Evolutionary conservation across 2,797 vertebrate species (phyloP).

Genomic region (Leuciscus waleckii): DNA sequence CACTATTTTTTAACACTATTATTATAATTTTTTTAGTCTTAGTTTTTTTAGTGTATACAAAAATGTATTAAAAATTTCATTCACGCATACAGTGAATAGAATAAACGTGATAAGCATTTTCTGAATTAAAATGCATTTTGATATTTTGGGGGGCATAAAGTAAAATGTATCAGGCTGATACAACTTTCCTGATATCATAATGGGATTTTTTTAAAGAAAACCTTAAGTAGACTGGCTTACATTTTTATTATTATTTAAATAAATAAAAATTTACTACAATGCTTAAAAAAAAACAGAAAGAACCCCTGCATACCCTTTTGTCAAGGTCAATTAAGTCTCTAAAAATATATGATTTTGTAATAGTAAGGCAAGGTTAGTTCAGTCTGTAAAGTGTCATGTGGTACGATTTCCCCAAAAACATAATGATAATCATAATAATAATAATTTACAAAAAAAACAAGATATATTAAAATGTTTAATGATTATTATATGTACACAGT

Average conservation of each 20-base stretch:
- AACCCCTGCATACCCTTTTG: not conserved
- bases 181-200: not conserved
- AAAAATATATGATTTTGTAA: not conserved
- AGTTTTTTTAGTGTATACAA: not conserved
- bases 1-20: not conserved
- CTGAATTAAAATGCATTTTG: not conserved
- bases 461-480: not conserved
- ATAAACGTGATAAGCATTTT: not conserved
- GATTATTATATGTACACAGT: not conserved
- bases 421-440: not conserved
- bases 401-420: not conserved
- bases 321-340: not conserved
- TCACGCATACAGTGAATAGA: no score
- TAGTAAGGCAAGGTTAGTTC: not conserved
- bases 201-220: not conserved
- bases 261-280: not conserved
- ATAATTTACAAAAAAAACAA: not conserved
- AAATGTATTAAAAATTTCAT: accelerated
- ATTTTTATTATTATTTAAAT: not conserved
- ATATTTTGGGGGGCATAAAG: not conserved
- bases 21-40: not conserved
- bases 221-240: not conserved
- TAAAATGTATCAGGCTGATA: not conserved
- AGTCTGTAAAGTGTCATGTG: not conserved
- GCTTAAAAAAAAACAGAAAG: not conserved